Conservation (phyloP, 1,140 invertebrate species). For the Delia radicum region DNA sequence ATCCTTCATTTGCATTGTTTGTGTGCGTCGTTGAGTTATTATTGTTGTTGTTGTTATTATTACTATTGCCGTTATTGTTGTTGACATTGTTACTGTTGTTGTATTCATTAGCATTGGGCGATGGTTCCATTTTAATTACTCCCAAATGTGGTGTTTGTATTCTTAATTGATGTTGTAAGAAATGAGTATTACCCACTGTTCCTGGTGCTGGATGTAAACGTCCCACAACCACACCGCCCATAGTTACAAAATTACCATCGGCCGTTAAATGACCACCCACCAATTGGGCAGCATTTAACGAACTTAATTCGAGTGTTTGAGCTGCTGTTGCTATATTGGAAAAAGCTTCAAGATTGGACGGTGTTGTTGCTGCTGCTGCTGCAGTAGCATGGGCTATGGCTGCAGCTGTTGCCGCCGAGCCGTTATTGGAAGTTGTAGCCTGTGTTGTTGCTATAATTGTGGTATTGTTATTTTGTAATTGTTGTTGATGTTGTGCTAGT, state of each 20-base stretch:
- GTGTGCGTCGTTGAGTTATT: conserved; percentile 17
- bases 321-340: conserved; percentile 16
- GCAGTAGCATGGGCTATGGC: conserved; percentile 25
- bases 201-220: conserved; percentile 41
- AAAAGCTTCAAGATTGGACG: conserved; percentile 25
- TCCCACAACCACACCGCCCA: conserved; percentile 51
- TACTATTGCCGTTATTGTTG: not conserved
- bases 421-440: conserved; percentile 39
- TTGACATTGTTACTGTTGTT: conserved; percentile 1
- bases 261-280: conserved; percentile 45
- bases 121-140: conserved; percentile 50
- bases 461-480: conserved; percentile 39
- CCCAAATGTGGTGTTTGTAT: conserved; percentile 42
- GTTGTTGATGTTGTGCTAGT: conserved; percentile 38
- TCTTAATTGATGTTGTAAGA: conserved; percentile 27
- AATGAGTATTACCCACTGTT: conserved; percentile 7
- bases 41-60: conserved; percentile 8
- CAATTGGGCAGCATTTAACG: conserved; percentile 32
- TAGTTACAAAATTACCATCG: conserved; percentile 51
- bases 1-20: conserved; percentile 9
- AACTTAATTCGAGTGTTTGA: conserved; percentile 26
- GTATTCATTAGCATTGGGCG: conserved; percentile 32
- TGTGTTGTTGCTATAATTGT: conserved; percentile 33
- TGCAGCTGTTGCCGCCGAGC: conserved; percentile 36
- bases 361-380: conserved; percentile 25